Evolutionary conservation across 92 coral and sea anemone species (phyloP), one percentile per base, ranked within the genome.

Genomic region (Umimayanthus chanpuru): DNA sequence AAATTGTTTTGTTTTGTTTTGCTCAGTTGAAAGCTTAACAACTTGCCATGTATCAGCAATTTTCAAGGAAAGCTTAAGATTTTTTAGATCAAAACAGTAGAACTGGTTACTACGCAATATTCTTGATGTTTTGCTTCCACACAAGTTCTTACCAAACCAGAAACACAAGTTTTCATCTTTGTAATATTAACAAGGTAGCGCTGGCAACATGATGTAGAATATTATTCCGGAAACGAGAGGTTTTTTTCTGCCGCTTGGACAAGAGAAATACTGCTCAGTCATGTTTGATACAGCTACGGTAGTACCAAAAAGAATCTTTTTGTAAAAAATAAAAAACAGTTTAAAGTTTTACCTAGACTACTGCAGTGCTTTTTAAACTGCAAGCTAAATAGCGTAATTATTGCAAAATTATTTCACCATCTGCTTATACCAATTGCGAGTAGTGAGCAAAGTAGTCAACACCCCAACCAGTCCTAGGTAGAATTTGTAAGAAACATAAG

Each of bases 381-480:
- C 6, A 44, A 78, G 82, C 16, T 47, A 9, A 9, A 44, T 44
- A 49, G 82, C 41, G 66, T 49, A 77, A 43, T 78, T 44, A 78
- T 26, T 78, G 66, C 20, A 44, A 78, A 78, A 41, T 78, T 78
- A 25, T 25, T 14, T 78, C 23, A 8, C 56, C 82, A 78, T 78
- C 82, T 78, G 82, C 36, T 32, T 32, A n/a, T n/a, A 32, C 61
- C 82, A 43, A 66, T 25, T 21, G 81, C 66, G 43, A 78, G 9
- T 29, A 26, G 76, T 72, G n/a, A 15, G 40, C 38, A 30, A 25
- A 72, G 40, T 5, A 72, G 76, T 32, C 23, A 20, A 28, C 58
- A 53, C 58, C 20, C 14, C 58, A 53, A 11, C 58, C 58, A 53
- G 20, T 53, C 16, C 56, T 12, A 2, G 0, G 20, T 53, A 53